Base-by-base conservation (phyloP, 2,888 invertebrate species). In the Orthonevra nobilis region DNA sequence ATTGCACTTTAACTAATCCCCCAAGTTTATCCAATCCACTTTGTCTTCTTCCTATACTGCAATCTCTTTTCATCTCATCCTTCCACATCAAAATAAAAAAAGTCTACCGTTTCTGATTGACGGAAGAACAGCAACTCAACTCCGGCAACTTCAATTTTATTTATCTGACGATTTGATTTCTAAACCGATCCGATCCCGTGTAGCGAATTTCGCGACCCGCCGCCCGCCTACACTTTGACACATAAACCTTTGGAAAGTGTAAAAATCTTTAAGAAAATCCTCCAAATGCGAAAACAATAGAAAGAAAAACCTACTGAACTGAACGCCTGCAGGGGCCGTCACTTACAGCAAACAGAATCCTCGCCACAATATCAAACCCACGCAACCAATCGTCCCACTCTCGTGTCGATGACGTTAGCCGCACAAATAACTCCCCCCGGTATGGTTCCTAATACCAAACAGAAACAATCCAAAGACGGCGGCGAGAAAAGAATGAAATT, bases 1-100 rank as follows among this genome's bases (percentile, higher is more conserved):
- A 69, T 19, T 69, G 75, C 75, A 56, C 75, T 63, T 34, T 69
- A 75, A 56, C 69, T 69, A 75, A 75, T 69, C 69, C 63, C 42
- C 10, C 10, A 63, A 69, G 61, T 69, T 69, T 60, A 54, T 34
- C 40, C 19, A 58, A 74, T 66, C 40, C 48, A 5, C 30, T 32
- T 42, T n/a, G n/a, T n/a, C 19, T 15, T 46, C 38, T 14, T 36
- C 34, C 32, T 52, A 28, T n/a, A 23, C 23, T 40, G 6, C 60
- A 58, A 48, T n/a, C 56, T 36, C 42, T 48, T n/a, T n/a, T n/a
- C 15, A 60, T 48, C 38, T 50, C 19, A 5, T 38, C 19, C 5
- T 17, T 40, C 32, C 1, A 30, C 50, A 44, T 28, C 44, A n/a
- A 36, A 3, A 23, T 26, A 15, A 17, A 26, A 9, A n/a, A 28